These are phyloP conservation scores for Asobara japonica DNA, from an alignment of 1,140 invertebrate genomes.

Conservation along the genomic window DNA sequence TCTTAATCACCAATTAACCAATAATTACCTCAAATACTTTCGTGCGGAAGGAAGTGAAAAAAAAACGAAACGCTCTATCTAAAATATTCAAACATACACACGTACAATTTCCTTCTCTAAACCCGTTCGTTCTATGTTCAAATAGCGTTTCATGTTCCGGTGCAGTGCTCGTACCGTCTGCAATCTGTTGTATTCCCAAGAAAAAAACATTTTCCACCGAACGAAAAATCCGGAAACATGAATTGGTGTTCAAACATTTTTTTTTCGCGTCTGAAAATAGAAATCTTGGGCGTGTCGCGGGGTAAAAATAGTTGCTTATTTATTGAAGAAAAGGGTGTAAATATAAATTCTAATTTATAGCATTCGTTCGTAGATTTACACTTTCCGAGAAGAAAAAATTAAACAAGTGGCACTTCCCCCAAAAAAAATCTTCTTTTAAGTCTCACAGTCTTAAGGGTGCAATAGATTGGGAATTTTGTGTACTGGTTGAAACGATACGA, in stretches of 20 bases:
- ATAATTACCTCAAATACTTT: slow-evolving; percentile 17
- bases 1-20: too few species aligned
- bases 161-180: not conserved
- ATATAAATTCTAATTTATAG: not conserved
- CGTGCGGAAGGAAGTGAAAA: slow-evolving; percentile 19
- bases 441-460: too few species aligned
- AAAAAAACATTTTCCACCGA: not conserved
- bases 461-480: too few species aligned
- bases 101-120: not conserved
- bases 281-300: not conserved
- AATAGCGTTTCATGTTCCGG: slow-evolving; percentile 25
- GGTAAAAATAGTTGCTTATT: not conserved
- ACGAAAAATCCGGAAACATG: not conserved
- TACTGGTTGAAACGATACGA: too few species aligned
- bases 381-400: too few species aligned
- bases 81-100: slow-evolving; percentile 1
- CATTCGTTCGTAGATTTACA: not conserved
- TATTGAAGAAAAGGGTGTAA: not conserved
- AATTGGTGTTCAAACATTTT: not conserved
- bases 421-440: too few species aligned
- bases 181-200: not conserved
- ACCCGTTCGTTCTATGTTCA: slow-evolving; percentile 12
- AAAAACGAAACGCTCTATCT: not conserved
- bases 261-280: not conserved
- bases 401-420: too few species aligned